Conservation (phyloP, 1,140 invertebrate species). For the Limonius californicus region DNA sequence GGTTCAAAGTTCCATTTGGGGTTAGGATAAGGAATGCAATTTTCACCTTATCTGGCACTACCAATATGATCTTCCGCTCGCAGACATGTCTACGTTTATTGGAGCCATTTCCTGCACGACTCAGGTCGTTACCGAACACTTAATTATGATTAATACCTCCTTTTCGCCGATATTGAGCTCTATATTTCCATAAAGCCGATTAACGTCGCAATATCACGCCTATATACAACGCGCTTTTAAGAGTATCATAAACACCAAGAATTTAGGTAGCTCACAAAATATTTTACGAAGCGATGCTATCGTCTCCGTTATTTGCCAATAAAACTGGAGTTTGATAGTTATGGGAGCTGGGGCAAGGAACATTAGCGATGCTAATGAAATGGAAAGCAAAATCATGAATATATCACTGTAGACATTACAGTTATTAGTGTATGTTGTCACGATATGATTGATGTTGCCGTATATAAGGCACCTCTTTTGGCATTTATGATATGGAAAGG, state of each 20-base stretch:
- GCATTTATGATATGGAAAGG: no score
- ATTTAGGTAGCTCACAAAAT: slow-evolving; percentile 18
- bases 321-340: slow-evolving; percentile 30
- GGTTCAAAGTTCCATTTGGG: slow-evolving; percentile 6
- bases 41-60: slow-evolving; percentile 35
- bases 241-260: slow-evolving; percentile 33
- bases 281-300: slow-evolving; percentile 19
- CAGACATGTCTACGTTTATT: slow-evolving; percentile 35
- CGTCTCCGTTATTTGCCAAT: slow-evolving; percentile 30
- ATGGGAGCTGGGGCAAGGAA: slow-evolving; percentile 22
- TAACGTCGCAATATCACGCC: slow-evolving; percentile 35
- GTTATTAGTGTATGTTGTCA: neutral
- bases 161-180: slow-evolving; percentile 33
- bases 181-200: slow-evolving; percentile 38
- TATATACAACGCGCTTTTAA: slow-evolving; percentile 30
- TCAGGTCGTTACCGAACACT: slow-evolving; percentile 35
- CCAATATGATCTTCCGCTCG: slow-evolving; percentile 36
- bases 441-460: no score
- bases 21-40: slow-evolving; percentile 37
- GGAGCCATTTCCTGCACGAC: slow-evolving; percentile 35
- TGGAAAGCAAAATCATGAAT: slow-evolving; percentile 29
- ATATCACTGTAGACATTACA: slow-evolving; percentile 18
- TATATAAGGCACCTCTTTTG: no score
- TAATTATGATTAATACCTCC: slow-evolving; percentile 39
- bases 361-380: slow-evolving; percentile 35